phyloP scores from a whole-genome alignment of 1,140 invertebrate species.

The Temnothorax curvispinosus region DNA sequence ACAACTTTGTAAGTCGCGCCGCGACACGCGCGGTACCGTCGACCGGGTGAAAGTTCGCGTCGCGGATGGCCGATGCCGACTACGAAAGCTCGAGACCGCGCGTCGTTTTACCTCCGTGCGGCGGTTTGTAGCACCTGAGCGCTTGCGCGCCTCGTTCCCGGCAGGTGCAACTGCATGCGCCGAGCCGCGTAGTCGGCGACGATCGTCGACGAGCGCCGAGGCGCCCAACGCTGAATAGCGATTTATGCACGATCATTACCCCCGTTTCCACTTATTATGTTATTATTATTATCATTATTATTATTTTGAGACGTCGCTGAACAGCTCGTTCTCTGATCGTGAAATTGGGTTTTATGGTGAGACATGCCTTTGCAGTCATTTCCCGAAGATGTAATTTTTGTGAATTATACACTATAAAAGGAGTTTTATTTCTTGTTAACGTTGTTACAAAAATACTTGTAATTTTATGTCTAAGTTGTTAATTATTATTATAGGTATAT shows the following conservation, averaged over 20 bases:
- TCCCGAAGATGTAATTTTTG: neutral
- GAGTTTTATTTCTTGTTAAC: neutral
- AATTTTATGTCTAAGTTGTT: neutral
- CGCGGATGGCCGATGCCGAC: slow-evolving; percentile 84
- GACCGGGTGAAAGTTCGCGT: slow-evolving; percentile 75
- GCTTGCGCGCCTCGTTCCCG: slow-evolving; percentile 77
- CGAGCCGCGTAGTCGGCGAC: slow-evolving; percentile 38
- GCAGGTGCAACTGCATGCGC: slow-evolving; percentile 72
- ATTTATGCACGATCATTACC: slow-evolving; percentile 4
- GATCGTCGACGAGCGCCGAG: slow-evolving; percentile 46
- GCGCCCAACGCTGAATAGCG: slow-evolving; percentile 56
- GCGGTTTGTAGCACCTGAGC: slow-evolving; percentile 80
- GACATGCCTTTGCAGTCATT: neutral
- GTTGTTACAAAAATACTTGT: neutral
- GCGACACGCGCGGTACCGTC: slow-evolving; percentile 41
- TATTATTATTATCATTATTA: neutral
- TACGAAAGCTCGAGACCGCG: slow-evolving; percentile 82
- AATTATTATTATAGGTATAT: neutral
- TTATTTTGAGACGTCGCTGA: neutral
- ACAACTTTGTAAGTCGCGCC: slow-evolving; percentile 40
- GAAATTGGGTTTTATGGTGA: neutral
- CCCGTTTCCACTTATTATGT: slow-evolving; percentile 1
- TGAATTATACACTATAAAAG: neutral
- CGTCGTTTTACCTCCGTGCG: slow-evolving; percentile 77
- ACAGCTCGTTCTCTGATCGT: neutral